Percentiles rank a stretch among this genome's conserved stretches.
Evolutionary conservation across 1,140 invertebrate genomes (phyloP).

Genomic region (Theocolax elegans): DNA sequence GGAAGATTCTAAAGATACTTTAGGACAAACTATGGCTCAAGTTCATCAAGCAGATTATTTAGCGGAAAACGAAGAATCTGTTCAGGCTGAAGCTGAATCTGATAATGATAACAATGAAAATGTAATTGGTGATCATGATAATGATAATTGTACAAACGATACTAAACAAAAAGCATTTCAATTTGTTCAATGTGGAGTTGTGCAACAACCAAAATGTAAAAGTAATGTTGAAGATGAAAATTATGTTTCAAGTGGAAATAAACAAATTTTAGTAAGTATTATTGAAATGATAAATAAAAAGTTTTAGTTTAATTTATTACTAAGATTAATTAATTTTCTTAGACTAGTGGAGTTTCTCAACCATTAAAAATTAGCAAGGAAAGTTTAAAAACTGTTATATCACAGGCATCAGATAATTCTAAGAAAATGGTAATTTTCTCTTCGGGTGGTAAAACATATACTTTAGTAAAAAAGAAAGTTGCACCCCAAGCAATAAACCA

Average conservation of each 20-base stretch:
- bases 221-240: conserved; percentile 1
- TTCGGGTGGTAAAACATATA: conserved; percentile 51
- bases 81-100: conserved; percentile 55
- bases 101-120: conserved; percentile 41
- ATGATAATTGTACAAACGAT: no score
- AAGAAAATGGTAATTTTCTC: conserved; percentile 33
- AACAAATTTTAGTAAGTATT: conserved; percentile 6
- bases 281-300: background rate
- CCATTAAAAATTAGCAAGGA: background rate
- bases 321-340: background rate
- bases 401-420: background rate
- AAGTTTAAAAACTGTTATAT: background rate
- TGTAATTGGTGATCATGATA: no score
- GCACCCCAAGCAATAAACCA: conserved; percentile 45
- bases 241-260: background rate
- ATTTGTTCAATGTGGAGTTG: conserved; percentile 10
- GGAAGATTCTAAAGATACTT: conserved; percentile 46
- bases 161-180: conserved; percentile 25
- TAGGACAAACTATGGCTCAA: conserved; percentile 59
- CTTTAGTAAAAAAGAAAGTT: conserved; percentile 52
- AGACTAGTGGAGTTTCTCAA: no score
- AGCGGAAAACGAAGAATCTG: conserved; percentile 47
- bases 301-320: background rate
- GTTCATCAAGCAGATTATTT: conserved; percentile 58
- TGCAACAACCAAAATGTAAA: conserved; percentile 9